Evolutionary conservation across 2,888 invertebrate species (phyloP), one percentile per base, ranked within the genome.

Genomic region (Parnassius glacialis): DNA sequence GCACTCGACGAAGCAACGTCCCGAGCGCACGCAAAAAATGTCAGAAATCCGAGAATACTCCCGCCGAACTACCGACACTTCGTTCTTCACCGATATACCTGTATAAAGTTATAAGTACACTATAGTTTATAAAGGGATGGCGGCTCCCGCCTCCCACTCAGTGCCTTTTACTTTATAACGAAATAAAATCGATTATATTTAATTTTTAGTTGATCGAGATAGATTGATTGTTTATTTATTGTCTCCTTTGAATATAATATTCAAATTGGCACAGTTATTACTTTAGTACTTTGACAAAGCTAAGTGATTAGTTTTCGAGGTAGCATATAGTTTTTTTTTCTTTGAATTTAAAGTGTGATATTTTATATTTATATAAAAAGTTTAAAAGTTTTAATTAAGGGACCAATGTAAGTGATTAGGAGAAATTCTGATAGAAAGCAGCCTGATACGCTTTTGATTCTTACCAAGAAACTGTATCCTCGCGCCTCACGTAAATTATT

Each of bases 331-430:
- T 59, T 62, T 63, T 59, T 84, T 87, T 83, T 85, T 79, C 79
- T 87, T 90, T 89, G 89, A 90, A 90, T 90, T 89, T 89, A 90
- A 90, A 89, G 91, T 90, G 91, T 91, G 91, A 91, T 91, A 91
- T 91, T 90, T 90, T 90, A 87, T 90, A 90, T 90, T 90, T 89
- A 90, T 90, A 87, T 89, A 89, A 89, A 90, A 89, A 88, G 88
- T 89, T 88, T 81, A 55, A 62, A 88, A 85, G 87, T 87, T 90
- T 88, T 86, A 88, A 89, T 84, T 89, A 90, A 90, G 91, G 91
- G 90, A 91, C 91, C 90, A 91, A 91, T 90, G 80, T 90, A 86
- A 84, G 81, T 85, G 85, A 86, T 87, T 88, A 90, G 89, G 86
- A 87, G 87, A 89, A 89, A 89, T 87, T 89, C 87, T 87, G 86